phyloP scores from a whole-genome alignment of 1,140 invertebrate species.

The Oryctes rhinoceros region DNA sequence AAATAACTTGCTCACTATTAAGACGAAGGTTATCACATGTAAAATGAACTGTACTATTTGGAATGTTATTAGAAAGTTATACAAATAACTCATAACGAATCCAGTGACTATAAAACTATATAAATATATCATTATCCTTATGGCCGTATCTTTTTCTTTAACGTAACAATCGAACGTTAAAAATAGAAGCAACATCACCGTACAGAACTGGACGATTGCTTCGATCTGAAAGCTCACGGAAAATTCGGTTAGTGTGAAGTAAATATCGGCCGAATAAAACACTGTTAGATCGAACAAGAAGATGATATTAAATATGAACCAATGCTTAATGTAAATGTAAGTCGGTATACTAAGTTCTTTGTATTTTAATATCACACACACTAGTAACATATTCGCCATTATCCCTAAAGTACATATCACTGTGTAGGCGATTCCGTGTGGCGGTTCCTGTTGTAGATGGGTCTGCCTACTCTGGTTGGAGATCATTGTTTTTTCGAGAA shows the following conservation, averaged over 20 bases:
- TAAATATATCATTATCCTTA: constrained; percentile 26
- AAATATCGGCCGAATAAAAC: constrained; percentile 13
- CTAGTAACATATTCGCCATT: constrained; percentile 19
- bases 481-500: constrained; percentile 30
- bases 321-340: constrained; percentile 24
- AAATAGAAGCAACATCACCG: constrained; percentile 2
- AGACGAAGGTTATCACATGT: neutral
- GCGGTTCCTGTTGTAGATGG: neutral
- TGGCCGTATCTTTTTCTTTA: constrained; percentile 10
- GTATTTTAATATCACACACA: constrained; percentile 22
- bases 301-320: constrained; percentile 27
- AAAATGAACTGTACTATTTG: constrained; percentile 23
- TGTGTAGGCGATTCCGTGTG: neutral
- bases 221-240: constrained; percentile 11
- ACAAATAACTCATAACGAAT: constrained; percentile 23
- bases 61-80: constrained; percentile 17
- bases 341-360: neutral
- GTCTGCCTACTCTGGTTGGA: constrained; percentile 8
- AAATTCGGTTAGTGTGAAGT: constrained; percentile 26
- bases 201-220: constrained; percentile 20
- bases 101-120: constrained; percentile 27
- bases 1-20: constrained; percentile 11
- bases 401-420: neutral
- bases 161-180: constrained; percentile 26
- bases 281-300: constrained; percentile 24